Evolutionary conservation across 2,113 vertebrate species (phyloP).

Genomic region (Octodon degus): DNA sequence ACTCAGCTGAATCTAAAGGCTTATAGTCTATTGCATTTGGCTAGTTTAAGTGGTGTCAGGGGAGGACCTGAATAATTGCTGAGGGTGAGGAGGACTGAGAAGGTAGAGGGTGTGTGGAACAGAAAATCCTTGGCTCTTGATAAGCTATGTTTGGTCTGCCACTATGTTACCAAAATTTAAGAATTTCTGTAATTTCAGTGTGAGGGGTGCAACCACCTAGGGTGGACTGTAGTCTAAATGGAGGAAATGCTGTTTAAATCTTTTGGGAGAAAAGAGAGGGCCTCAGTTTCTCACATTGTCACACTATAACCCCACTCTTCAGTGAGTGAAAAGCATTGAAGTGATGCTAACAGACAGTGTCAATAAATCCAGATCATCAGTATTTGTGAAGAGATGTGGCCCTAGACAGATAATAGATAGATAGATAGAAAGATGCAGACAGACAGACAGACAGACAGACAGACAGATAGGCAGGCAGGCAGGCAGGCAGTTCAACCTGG

Average conservation of each 20-base stretch:
- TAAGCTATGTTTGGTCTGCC: not conserved
- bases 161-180: not conserved
- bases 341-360: not conserved
- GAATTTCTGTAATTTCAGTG: not conserved
- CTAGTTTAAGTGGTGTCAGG: not conserved
- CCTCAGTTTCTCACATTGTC: not conserved
- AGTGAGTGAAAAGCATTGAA: not conserved
- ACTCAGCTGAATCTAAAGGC: not conserved
- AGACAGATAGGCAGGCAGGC: not conserved
- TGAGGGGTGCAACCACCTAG: not conserved
- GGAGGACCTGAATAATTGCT: not conserved
- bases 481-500: not conserved
- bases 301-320: not conserved
- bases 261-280: not conserved
- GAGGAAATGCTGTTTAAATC: not conserved
- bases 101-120: not conserved
- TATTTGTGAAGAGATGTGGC: too few species aligned
- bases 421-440: too few species aligned
- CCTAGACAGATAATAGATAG: not conserved
- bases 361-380: not conserved
- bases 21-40: not conserved
- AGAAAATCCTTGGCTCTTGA: not conserved
- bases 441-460: not conserved
- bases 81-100: not conserved
- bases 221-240: not conserved